Percentiles rank a stretch among this genome's conserved stretches.
phyloP scores from a whole-genome alignment of 2,888 invertebrate species.

The Shargacucullia verbasci region DNA sequence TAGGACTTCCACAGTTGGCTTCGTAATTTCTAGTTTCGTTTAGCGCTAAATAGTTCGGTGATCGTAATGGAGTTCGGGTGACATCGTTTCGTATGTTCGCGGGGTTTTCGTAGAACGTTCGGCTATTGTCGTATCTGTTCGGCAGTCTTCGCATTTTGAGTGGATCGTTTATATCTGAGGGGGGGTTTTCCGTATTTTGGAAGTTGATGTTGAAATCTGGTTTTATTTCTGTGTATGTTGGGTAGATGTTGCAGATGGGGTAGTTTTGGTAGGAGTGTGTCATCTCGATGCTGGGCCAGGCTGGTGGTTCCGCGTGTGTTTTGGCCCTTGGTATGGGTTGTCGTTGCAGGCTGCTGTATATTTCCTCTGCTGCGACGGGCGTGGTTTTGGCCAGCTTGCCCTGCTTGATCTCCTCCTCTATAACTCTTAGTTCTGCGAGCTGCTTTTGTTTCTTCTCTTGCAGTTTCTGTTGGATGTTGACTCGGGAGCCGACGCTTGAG shows the following conservation, averaged over 20 bases:
- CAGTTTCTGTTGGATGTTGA: slow-evolving; percentile 95
- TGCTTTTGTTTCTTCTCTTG: slow-evolving; percentile 97
- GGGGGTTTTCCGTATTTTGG: slow-evolving; percentile 62
- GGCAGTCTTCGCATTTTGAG: slow-evolving; percentile 68
- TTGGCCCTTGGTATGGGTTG: slow-evolving; percentile 93
- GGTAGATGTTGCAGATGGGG: slow-evolving; percentile 80
- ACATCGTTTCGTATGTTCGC: slow-evolving; percentile 69
- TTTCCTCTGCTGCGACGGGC: slow-evolving; percentile 87
- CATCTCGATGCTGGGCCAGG: slow-evolving; percentile 86
- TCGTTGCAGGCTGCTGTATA: slow-evolving; percentile 85
- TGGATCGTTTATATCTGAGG: slow-evolving; percentile 61
- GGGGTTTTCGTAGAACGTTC: slow-evolving; percentile 82
- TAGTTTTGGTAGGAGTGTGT: slow-evolving; percentile 85
- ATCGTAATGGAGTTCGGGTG: slow-evolving; percentile 69
- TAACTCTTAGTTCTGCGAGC: slow-evolving; percentile 93
- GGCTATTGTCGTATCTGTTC: slow-evolving; percentile 70
- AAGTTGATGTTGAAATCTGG: slow-evolving; percentile 74
- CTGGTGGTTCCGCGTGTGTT: slow-evolving; percentile 89
- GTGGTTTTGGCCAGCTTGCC: slow-evolving; percentile 91
- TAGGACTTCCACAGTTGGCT: slow-evolving; percentile 74
- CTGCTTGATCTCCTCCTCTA: slow-evolving; percentile 95
- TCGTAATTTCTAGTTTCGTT: slow-evolving; percentile 74
- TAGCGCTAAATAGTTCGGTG: slow-evolving; percentile 73
- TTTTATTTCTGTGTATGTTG: slow-evolving; percentile 83
- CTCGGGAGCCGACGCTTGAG: slow-evolving; percentile 92